Base-by-base conservation (phyloP, 2,797 vertebrate genomes). In the Leptatherina wallacei region DNA sequence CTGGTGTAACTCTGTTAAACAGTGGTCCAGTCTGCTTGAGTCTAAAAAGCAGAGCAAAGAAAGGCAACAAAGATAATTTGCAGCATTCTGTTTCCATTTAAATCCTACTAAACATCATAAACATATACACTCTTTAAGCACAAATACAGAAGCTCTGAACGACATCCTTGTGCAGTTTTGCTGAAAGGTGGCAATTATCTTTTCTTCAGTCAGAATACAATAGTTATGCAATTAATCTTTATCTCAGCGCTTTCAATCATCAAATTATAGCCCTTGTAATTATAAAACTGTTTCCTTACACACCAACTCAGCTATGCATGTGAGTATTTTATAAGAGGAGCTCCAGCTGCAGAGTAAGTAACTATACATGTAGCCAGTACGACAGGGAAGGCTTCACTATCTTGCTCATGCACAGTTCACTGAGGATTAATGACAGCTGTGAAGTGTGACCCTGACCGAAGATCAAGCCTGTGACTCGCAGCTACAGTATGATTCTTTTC, bases 371-470 rank as follows among this genome's bases (percentile, higher is more conserved):
- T 8, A 2, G 20, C 49, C 66, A 36, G 67, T 36, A 18, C 12
- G 20, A 58, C 58, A 12, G 49, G 55, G 27, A 64, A 69, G 71
- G 77, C 58, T 68, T 83, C 35, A 32, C 74, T 85, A 82, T 85
- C 81, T 81, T 56, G 54, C 67, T 72, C 58, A 20, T 60, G 67
- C 88, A 83, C 78, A 78, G 83, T 83, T 87, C 61, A 42, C 44
- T 0, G 8, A 77, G 75, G 81, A 88, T 89, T 83, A 86, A 77
- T 62, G 68, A 64, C 69, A 75, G 76, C 81, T 78, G 77, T 77
- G 76, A 83, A 78, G 70, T 69, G 42, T 64, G 75, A 82, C 84
- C 74, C 74, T 29, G 38, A 55, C 36, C 22, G 72, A 76, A 75
- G 77, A 85, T 82, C 65, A 73, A 76, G 75, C 61, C 40, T 24